A percentile compares a stretch with the other conserved stretches of the same genome.
Evolutionary conservation across 2,113 vertebrate genomes (phyloP).

Genomic region (Brevimyrus niger): DNA sequence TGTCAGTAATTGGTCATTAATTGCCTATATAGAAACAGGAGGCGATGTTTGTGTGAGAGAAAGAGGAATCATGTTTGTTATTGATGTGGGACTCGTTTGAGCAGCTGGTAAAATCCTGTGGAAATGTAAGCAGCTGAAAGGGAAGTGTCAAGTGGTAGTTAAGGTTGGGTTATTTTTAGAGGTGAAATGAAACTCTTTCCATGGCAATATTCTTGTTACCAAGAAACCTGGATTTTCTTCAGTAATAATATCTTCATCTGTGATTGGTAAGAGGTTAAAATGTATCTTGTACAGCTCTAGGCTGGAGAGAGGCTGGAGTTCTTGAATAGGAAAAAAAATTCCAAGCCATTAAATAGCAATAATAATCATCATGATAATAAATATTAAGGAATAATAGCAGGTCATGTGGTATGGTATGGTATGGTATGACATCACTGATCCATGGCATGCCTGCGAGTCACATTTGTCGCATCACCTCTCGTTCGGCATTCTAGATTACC

Average conservation of each 20-base stretch:
- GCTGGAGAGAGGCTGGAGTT: neutral
- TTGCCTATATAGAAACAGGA: neutral
- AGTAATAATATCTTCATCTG: neutral
- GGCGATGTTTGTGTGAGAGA: neutral
- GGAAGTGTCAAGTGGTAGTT: neutral
- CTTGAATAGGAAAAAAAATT: neutral
- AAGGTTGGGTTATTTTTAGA: neutral
- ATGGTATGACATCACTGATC: neutral
- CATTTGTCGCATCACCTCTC: neutral
- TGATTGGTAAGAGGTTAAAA: neutral
- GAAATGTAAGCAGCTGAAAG: neutral
- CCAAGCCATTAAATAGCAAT: neutral
- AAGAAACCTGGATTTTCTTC: neutral
- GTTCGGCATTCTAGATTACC: neutral
- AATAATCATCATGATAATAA: neutral
- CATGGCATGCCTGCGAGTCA: neutral
- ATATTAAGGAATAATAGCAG: neutral
- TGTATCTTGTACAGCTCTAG: neutral
- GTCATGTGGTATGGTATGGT: neutral
- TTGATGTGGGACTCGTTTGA: neutral
- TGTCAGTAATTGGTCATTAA: neutral
- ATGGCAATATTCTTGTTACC: neutral
- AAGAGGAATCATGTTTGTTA: neutral
- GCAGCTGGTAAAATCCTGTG: neutral
- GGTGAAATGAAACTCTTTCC: neutral